These are phyloP conservation scores for Catajapyx aquilonaris DNA, from an alignment of 1,140 invertebrate genomes.

Conservation along the genomic window DNA sequence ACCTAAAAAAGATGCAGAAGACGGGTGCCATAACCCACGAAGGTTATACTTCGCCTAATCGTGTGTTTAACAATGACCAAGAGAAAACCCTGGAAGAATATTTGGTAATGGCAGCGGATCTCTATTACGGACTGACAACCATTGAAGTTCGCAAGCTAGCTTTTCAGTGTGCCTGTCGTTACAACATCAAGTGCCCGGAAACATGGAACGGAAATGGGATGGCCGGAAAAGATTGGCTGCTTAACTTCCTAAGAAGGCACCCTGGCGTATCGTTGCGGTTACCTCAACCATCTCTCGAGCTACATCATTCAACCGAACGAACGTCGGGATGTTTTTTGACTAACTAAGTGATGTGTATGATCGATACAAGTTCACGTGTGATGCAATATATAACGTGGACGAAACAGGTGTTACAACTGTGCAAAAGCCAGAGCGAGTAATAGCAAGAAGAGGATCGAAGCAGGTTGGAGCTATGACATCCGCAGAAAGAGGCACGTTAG, in stretches of 20 bases:
- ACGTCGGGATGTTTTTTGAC: slow-evolving; percentile 5
- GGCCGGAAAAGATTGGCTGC: slow-evolving; percentile 12
- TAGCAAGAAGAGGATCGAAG: slow-evolving; percentile 17
- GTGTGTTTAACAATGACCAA: slow-evolving; percentile 13
- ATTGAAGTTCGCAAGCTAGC: slow-evolving; percentile 6
- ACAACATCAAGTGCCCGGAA: background rate
- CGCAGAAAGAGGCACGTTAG: slow-evolving; percentile 20
- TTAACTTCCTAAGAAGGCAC: slow-evolving; percentile 10
- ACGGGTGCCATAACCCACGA: no score
- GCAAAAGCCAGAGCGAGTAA: slow-evolving; percentile 8
- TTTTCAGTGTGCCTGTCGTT: background rate
- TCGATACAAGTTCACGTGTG: slow-evolving; percentile 11
- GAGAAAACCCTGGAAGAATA: slow-evolving; percentile 6
- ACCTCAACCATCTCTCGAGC: slow-evolving; percentile 11
- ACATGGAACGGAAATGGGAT: slow-evolving; percentile 6
- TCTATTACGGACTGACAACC: background rate
- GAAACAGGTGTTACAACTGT: slow-evolving; percentile 16
- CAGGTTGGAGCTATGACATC: slow-evolving; percentile 23
- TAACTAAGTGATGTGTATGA: slow-evolving; percentile 10
- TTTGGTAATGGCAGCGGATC: background rate
- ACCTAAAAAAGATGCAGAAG: no score
- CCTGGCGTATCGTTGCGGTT: slow-evolving; percentile 8
- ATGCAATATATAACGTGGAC: slow-evolving; percentile 15
- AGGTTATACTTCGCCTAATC: slow-evolving; percentile 14
- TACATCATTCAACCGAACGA: slow-evolving; percentile 9